Conservation (phyloP, 2,888 invertebrate genomes). For the Deilephila porcellus region DNA sequence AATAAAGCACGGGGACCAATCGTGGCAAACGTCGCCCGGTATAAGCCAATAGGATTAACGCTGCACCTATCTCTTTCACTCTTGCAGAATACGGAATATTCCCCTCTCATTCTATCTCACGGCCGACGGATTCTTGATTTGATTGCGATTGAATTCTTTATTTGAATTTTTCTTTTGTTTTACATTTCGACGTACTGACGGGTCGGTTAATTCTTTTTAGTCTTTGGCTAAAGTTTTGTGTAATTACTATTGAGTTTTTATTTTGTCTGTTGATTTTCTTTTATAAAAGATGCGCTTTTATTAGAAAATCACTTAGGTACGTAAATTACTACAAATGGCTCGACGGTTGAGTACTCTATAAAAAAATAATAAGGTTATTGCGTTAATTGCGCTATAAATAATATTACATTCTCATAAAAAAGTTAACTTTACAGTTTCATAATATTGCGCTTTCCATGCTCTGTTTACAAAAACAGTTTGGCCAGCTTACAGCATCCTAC, state of each 20-base stretch:
- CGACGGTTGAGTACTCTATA: no score
- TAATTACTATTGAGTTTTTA: conserved; percentile 24
- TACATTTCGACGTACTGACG: conserved; percentile 65
- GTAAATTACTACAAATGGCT: no score
- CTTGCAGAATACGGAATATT: conserved; percentile 41
- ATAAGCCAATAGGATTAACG: conserved; percentile 85
- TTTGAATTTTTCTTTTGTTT: conserved; percentile 78
- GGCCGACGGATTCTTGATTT: conserved; percentile 80
- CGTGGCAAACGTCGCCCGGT: conserved; percentile 82
- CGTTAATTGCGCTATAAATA: no score
- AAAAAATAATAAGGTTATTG: no score
- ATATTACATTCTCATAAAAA: no score
- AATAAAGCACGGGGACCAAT: conserved; percentile 84
- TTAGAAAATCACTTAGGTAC: no score
- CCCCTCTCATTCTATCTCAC: conserved; percentile 63
- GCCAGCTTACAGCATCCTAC: no score
- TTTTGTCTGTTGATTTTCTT: conserved; percentile 33
- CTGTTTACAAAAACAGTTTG: no score
- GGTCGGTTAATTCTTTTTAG: conserved; percentile 35
- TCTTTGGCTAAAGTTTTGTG: conserved; percentile 5
- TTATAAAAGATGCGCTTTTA: neutral
- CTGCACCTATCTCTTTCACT: conserved; percentile 61
- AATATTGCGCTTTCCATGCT: no score
- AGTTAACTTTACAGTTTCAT: no score
- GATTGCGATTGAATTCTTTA: conserved; percentile 81